A percentile compares a stretch with the other conserved stretches of the same genome.
These are phyloP conservation scores for Acrobasis suavella DNA, from an alignment of 2,888 invertebrate genomes.

Conservation along the genomic window DNA sequence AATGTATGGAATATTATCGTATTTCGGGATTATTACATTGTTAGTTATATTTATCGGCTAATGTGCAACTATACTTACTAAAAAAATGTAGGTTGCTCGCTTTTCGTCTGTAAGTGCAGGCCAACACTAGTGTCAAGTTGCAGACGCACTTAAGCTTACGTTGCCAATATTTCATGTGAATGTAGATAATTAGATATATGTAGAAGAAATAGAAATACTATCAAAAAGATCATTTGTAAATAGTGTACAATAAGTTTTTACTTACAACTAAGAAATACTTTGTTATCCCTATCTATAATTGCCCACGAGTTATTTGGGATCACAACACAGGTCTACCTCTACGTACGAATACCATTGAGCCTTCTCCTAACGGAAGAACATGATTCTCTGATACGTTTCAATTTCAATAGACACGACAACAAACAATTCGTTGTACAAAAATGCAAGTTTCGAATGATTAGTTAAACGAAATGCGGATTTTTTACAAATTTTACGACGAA, in stretches of 20 bases:
- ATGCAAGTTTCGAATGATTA: slow-evolving; percentile 42
- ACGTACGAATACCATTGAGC: slow-evolving; percentile 27
- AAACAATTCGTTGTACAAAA: slow-evolving; percentile 45
- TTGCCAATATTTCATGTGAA: no score
- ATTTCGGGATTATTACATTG: no score
- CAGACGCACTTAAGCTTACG: no score
- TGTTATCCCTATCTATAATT: slow-evolving; percentile 16
- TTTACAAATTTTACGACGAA: slow-evolving; percentile 1
- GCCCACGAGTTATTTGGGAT: slow-evolving; percentile 17
- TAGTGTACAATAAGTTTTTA: not conserved
- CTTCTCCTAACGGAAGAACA: slow-evolving; percentile 35
- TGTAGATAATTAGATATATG: no score
- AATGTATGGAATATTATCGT: no score
- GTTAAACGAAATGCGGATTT: slow-evolving; percentile 26
- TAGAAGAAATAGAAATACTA: no score
- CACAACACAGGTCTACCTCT: slow-evolving; percentile 8
- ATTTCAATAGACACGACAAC: slow-evolving; percentile 21
- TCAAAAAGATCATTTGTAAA: not conserved
- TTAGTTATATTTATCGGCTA: no score
- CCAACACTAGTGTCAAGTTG: no score
- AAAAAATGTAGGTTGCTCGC: no score
- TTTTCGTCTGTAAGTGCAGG: no score
- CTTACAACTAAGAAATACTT: slow-evolving; percentile 20
- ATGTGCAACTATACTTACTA: no score
- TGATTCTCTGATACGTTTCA: slow-evolving; percentile 31